phyloP scores from a whole-genome alignment of 2,888 invertebrate genomes.

The Hirtodrosophila alboralis region DNA sequence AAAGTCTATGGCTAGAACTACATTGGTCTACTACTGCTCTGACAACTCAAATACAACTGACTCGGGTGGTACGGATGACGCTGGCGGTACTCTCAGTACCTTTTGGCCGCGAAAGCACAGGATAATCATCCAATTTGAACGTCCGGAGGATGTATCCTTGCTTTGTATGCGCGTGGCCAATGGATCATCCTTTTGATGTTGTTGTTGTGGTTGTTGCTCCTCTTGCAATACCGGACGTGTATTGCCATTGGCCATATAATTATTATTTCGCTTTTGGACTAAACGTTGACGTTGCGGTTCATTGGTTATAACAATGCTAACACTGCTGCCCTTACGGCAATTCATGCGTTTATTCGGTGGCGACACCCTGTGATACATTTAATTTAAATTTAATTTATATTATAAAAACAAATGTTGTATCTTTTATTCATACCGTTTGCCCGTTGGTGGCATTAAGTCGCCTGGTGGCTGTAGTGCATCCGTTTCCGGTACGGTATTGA shows the following conservation, averaged over 20 bases:
- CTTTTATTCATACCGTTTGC: slow-evolving; percentile 62
- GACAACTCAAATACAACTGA: slow-evolving; percentile 85
- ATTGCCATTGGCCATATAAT: slow-evolving; percentile 26
- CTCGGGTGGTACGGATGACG: slow-evolving; percentile 84
- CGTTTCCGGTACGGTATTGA: slow-evolving; percentile 83
- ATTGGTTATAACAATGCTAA: slow-evolving; percentile 61
- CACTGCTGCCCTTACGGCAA: slow-evolving; percentile 62
- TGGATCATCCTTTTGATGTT: slow-evolving; percentile 24
- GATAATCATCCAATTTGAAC: slow-evolving; percentile 78
- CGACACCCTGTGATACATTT: slow-evolving; percentile 55
- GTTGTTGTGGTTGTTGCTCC: too few species aligned
- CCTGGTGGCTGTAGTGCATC: slow-evolving; percentile 76
- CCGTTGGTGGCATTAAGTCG: slow-evolving; percentile 46
- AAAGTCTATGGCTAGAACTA: slow-evolving; percentile 57
- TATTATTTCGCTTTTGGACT: slow-evolving; percentile 42
- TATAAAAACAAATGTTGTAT: too few species aligned
- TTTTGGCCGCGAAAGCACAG: slow-evolving; percentile 84
- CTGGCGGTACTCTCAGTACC: slow-evolving; percentile 84
- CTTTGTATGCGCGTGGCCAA: slow-evolving; percentile 45
- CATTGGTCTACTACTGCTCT: slow-evolving; percentile 83
- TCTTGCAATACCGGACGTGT: too few species aligned
- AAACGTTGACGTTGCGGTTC: slow-evolving; percentile 57
- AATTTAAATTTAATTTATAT: too few species aligned
- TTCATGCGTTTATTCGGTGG: slow-evolving; percentile 65
- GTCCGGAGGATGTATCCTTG: slow-evolving; percentile 50